Evolutionary conservation across 53 echinoderm and acorn worm species (phyloP), one percentile per base, ranked within the genome.

Genomic region (Henricia sp.): DNA sequence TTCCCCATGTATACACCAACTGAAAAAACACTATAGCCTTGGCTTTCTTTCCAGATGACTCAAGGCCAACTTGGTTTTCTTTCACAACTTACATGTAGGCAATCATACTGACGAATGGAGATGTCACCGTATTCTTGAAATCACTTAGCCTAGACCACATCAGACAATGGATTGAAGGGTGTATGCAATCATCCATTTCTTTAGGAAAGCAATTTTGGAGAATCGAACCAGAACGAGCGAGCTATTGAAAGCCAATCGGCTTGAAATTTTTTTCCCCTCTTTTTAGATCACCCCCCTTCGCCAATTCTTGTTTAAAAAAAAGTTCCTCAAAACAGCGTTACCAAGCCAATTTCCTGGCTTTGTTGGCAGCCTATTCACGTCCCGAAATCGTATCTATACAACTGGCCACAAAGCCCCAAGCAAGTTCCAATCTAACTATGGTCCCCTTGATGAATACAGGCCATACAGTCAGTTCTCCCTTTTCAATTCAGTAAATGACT

Each of bases 331-430:
- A 57, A 56, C 27, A 12, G 25, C 42, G 38, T 41, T 62, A 64
- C 48, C 80, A 42, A 80, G 80, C 38, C 64, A 80, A 80, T 80
- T 80, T 80, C 80, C 64, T 43, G 60, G 80, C 80, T 64, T 80
- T 80, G 80, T 80, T 80, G 25, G 33, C 40, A 48, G 16, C 80
- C 52, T 37, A 52, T 36, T 52, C 21, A n/a, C 38, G 20, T 60
- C 32, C 32, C n/a, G n/a, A n/a, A 20, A 28, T 60, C 24, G 30
- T 20, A 32, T 63, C 29, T 19, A 34, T 35, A 10, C 19, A 25
- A 32, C 44, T 32, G 25, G 62, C 19, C 59, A 26, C 80, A 34
- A 32, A 3, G 17, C 14, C 62, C 76, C 44, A 21, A 40, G 44
- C 62, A 39, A 46, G 42, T 40, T 8, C 35, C 30, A 33, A 29